A percentile compares a stretch with the other conserved stretches of the same genome.
Conservation (phyloP, 2,888 invertebrate species). For the Ophraella communa region DNA sequence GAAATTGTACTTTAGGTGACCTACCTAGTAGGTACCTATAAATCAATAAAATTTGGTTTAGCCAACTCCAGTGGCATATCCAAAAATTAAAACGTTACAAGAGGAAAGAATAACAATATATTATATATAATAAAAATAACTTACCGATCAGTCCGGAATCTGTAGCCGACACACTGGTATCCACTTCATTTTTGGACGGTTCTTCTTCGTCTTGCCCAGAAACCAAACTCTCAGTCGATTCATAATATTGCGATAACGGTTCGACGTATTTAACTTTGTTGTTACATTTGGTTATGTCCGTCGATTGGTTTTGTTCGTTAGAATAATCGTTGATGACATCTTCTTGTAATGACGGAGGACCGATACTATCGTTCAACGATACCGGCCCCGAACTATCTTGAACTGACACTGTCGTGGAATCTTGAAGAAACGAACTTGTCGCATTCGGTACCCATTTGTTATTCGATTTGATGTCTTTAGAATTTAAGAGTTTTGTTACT, state of each 20-base stretch:
- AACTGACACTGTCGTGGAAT: conserved; percentile 63
- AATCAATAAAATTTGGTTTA: too few species aligned
- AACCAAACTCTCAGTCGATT: conserved; percentile 56
- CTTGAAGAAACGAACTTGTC: conserved; percentile 56
- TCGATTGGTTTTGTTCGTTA: not conserved
- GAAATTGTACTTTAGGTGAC: too few species aligned
- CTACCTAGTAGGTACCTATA: too few species aligned
- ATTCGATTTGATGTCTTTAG: conserved; percentile 58
- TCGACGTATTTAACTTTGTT: conserved; percentile 42
- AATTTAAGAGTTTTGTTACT: conserved; percentile 80
- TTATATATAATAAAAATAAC: conserved; percentile 4
- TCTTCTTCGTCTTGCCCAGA: conserved; percentile 53
- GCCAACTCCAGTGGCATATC: too few species aligned
- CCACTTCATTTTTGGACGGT: conserved; percentile 54
- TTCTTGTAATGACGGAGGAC: conserved; percentile 55
- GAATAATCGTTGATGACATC: conserved; percentile 42
- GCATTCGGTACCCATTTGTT: conserved; percentile 57
- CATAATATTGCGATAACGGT: conserved; percentile 52
- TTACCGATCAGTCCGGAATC: conserved; percentile 58
- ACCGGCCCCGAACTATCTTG: conserved; percentile 58
- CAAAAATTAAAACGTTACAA: too few species aligned
- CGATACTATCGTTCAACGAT: conserved; percentile 56
- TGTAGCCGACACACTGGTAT: conserved; percentile 54
- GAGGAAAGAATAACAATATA: not conserved
- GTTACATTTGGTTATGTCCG: conserved; percentile 3